Evolutionary conservation across 2,888 invertebrate species (phyloP).

Genomic region (Clitarchus hookeri): DNA sequence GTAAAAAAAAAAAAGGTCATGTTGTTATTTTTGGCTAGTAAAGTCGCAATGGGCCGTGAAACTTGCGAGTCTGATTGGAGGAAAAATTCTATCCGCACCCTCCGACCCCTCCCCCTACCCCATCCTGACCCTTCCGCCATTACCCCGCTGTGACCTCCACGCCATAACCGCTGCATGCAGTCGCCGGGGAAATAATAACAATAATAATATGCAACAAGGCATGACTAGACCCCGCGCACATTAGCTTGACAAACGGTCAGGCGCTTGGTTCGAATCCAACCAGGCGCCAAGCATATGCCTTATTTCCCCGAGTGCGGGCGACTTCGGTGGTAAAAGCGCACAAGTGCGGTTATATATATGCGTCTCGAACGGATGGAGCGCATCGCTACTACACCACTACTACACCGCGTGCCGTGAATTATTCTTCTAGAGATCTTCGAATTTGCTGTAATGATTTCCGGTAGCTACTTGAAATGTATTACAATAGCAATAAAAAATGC

Average conservation of each 20-base stretch:
- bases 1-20: constrained; percentile 1
- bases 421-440: too few relatives aligned
- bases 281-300: neutral
- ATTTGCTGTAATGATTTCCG: too few relatives aligned
- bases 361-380: too few relatives aligned
- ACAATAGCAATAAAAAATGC: too few relatives aligned
- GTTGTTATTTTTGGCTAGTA: constrained; percentile 25
- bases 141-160: constrained; percentile 1
- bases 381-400: too few relatives aligned
- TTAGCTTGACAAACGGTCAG: constrained; percentile 22
- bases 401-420: too few relatives aligned
- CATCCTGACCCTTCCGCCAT: neutral
- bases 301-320: neutral
- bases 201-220: constrained; percentile 18
- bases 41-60: constrained; percentile 25
- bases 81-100: constrained; percentile 15
- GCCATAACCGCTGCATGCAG: neutral
- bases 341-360: neutral
- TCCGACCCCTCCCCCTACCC: neutral
- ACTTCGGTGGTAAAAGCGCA: neutral
- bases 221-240: neutral
- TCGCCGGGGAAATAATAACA: constrained; percentile 11
- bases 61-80: constrained; percentile 18
- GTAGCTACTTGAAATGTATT: too few relatives aligned
- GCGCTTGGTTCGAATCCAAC: constrained; percentile 16